These are phyloP conservation scores for Chinchilla lanigera DNA, from an alignment of 2,113 vertebrate species.

Conservation along the genomic window DNA sequence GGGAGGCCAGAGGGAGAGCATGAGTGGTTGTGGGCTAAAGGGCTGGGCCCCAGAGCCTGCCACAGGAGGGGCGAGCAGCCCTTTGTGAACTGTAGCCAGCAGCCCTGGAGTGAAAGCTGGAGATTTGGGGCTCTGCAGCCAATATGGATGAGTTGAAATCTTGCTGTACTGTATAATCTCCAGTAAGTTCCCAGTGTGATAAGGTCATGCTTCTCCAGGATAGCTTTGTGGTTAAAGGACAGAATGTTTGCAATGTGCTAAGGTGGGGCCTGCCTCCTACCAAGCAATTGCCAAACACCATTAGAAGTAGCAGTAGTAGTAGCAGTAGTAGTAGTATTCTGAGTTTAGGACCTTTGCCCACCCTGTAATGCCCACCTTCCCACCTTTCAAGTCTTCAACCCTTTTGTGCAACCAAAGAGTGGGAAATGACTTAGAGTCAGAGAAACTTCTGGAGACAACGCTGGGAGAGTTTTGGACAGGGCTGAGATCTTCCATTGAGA, in stretches of 20 bases:
- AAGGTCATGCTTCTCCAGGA: not conserved
- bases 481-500: not conserved
- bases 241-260: not conserved
- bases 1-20: not conserved
- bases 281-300: not conserved
- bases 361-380: not conserved
- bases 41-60: not conserved
- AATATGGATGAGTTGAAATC: not conserved
- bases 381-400: not conserved
- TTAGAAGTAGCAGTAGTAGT: not conserved
- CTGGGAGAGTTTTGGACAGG: not conserved
- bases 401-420: not conserved
- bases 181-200: not conserved
- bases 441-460: constrained; percentile 1
- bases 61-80: not conserved
- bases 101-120: not conserved
- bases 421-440: not conserved
- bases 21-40: not conserved
- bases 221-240: not conserved
- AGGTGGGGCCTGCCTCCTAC: not conserved
- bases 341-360: not conserved
- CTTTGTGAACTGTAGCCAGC: not conserved
- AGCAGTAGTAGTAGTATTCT: not conserved
- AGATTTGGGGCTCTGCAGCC: not conserved
- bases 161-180: too few species aligned